phyloP scores from a whole-genome alignment of 1,140 invertebrate species.

The Hyles euphorbiae region DNA sequence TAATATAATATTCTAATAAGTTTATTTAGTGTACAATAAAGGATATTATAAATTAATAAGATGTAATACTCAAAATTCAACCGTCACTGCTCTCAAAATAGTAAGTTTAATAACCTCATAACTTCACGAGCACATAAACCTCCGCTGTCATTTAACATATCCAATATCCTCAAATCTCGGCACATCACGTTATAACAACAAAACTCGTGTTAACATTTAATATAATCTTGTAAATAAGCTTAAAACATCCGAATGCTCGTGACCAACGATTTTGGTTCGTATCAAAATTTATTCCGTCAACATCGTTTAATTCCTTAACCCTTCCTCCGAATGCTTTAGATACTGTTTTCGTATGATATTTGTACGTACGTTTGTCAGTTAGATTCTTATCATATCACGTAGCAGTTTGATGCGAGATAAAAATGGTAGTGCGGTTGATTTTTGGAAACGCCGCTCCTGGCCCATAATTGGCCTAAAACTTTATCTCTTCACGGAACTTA shows the following conservation, averaged over 20 bases:
- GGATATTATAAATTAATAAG: too few relatives aligned
- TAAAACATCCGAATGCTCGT: constrained; percentile 28
- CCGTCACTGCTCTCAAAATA: too few relatives aligned
- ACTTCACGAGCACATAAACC: too few relatives aligned
- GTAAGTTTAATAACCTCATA: too few relatives aligned
- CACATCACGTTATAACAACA: too few relatives aligned
- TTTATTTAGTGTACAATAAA: too few relatives aligned
- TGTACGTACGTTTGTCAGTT: constrained; percentile 27
- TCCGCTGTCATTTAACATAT: too few relatives aligned
- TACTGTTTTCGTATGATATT: constrained; percentile 4
- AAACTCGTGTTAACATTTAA: constrained; percentile 51
- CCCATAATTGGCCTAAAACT: constrained; percentile 60
- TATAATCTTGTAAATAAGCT: constrained; percentile 55
- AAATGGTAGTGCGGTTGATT: constrained; percentile 46
- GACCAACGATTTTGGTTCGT: constrained; percentile 50
- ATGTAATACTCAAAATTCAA: too few relatives aligned
- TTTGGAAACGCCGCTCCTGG: constrained; percentile 60
- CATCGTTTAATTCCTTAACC: not conserved
- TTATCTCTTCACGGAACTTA: constrained; percentile 65
- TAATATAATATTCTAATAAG: too few relatives aligned
- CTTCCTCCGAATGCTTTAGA: not conserved
- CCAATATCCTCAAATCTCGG: too few relatives aligned
- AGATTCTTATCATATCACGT: constrained; percentile 49
- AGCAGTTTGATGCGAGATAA: constrained; percentile 57
- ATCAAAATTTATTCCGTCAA: constrained; percentile 11